Conservation (phyloP, 2,797 vertebrate genomes). For the Tragopan temminckii region DNA sequence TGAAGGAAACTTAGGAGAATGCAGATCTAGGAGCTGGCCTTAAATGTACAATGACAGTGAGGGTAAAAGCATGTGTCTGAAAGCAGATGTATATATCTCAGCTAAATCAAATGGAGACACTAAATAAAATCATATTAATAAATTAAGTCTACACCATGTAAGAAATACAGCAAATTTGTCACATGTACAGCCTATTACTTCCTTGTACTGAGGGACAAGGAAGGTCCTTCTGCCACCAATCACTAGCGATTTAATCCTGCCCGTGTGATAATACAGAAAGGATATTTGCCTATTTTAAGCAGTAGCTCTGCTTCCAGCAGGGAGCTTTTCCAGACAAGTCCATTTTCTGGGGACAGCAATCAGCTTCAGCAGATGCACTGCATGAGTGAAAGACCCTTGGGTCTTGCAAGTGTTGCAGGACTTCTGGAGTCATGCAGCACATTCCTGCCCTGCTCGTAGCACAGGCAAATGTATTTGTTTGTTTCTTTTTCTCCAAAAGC, state of each 20-base stretch:
- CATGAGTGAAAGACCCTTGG: neutral
- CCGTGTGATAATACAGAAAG: neutral
- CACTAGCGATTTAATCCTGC: neutral
- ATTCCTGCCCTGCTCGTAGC: neutral
- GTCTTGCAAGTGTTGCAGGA: neutral
- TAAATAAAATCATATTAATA: neutral
- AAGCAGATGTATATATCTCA: neutral
- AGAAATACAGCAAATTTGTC: neutral
- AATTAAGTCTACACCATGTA: neutral
- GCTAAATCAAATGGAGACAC: neutral
- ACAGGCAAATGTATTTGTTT: constrained; percentile 17
- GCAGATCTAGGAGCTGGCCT: neutral
- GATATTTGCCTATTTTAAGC: constrained; percentile 4
- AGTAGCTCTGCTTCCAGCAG: neutral
- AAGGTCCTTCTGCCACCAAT: constrained; percentile 2
- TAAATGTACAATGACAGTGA: accelerated
- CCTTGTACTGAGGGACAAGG: neutral
- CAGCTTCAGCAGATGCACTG: neutral
- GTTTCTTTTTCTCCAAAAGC: neutral
- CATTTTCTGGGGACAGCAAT: neutral
- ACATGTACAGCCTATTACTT: neutral
- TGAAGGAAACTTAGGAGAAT: neutral
- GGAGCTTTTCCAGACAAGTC: neutral
- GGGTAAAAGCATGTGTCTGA: neutral
- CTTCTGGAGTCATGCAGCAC: neutral